These are phyloP conservation scores for Syngnathus typhle DNA, from an alignment of 2,113 vertebrate species.

Conservation along the genomic window DNA sequence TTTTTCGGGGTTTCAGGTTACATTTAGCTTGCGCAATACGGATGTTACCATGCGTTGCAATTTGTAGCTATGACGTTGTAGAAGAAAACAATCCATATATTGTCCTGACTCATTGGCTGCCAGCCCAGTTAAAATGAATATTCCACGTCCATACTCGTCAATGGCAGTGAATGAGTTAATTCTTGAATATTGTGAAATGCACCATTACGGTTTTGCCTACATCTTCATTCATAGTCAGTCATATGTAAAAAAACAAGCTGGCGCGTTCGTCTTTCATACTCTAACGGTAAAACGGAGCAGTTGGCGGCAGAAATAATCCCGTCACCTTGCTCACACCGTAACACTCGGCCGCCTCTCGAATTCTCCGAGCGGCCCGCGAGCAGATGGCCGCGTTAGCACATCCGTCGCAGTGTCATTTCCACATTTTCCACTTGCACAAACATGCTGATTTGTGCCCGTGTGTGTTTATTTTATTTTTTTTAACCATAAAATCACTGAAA, in stretches of 20 bases:
- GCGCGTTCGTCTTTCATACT: neutral
- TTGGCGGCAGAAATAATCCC: neutral
- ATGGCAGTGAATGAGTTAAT: too few species aligned
- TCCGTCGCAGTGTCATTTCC: neutral
- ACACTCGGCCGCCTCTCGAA: neutral
- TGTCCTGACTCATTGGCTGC: too few species aligned
- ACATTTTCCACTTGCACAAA: conserved; percentile 6
- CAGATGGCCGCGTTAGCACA: conserved; percentile 4
- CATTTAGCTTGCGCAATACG: too few species aligned
- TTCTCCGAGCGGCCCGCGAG: neutral
- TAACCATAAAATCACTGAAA: neutral
- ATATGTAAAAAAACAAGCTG: neutral
- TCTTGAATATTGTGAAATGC: too few species aligned
- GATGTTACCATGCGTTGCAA: too few species aligned
- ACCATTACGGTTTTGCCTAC: neutral
- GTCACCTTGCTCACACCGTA: conserved; percentile 2
- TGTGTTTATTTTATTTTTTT: neutral
- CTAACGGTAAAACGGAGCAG: neutral
- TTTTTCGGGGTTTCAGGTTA: too few species aligned
- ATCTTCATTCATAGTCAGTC: neutral
- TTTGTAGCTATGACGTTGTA: too few species aligned
- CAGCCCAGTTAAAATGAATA: too few species aligned
- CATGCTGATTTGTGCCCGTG: neutral
- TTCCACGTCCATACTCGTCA: too few species aligned
- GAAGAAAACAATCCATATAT: too few species aligned